A percentile compares a stretch with the other conserved stretches of the same genome.
Evolutionary conservation across 1,140 invertebrate genomes (phyloP).

Genomic region (Dendrolimus punctatus): DNA sequence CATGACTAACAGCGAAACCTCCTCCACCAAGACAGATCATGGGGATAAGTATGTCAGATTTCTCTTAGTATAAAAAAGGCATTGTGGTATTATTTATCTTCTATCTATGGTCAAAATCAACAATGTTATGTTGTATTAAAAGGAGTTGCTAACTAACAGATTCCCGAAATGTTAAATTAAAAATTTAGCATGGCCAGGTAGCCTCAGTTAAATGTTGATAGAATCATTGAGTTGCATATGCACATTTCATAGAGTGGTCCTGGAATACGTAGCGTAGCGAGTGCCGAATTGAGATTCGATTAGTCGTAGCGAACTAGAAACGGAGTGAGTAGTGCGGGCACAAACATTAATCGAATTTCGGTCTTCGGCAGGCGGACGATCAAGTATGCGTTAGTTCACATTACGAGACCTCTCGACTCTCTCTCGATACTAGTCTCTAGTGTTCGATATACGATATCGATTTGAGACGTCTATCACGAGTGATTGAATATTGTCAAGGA

Average conservation of each 20-base stretch:
- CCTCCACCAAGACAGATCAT: no score
- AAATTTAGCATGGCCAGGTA: no score
- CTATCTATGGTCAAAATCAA: no score
- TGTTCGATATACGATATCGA: conserved; percentile 43
- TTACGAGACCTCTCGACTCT: conserved; percentile 37
- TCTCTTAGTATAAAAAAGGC: no score
- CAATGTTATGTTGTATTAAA: no score
- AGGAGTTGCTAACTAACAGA: no score
- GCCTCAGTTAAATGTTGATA: neutral
- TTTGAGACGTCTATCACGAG: conserved; percentile 40
- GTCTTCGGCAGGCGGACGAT: conserved; percentile 35
- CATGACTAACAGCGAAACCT: no score
- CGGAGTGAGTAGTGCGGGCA: conserved; percentile 28
- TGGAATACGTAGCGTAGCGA: conserved; percentile 9
- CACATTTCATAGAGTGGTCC: conserved; percentile 1
- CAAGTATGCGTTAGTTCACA: conserved; percentile 51
- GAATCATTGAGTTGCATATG: neutral
- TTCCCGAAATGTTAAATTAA: no score
- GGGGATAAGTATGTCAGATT: no score
- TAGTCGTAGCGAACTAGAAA: conserved; percentile 34
- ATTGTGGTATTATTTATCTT: no score
- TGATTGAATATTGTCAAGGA: conserved; percentile 41
- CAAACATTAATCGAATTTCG: conserved; percentile 57
- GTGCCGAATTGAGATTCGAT: conserved; percentile 26
- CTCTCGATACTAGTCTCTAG: conserved; percentile 42